Evolutionary conservation across 2,888 invertebrate genomes (phyloP).

Genomic region (Scaptomyza cyrtandrae): DNA sequence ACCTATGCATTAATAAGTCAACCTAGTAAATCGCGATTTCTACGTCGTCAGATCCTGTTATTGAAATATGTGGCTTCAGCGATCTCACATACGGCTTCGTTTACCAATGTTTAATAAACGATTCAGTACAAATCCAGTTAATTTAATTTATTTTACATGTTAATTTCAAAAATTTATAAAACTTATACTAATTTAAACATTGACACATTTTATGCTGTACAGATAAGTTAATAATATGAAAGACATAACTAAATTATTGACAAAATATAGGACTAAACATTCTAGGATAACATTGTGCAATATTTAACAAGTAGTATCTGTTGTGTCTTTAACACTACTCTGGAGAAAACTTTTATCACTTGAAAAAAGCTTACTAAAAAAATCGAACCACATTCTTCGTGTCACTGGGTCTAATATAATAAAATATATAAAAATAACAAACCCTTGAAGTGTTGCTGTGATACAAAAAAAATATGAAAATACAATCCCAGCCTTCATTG

Average conservation of each 20-base stretch:
- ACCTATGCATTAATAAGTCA: too few relatives aligned
- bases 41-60: too few relatives aligned
- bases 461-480: conserved; percentile 87
- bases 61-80: too few relatives aligned
- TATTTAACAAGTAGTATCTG: conserved; percentile 52
- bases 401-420: conserved; percentile 86
- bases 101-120: neutral
- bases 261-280: neutral
- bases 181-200: neutral
- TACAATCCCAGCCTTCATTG: conserved; percentile 85
- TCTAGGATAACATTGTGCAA: neutral
- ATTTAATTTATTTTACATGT: neutral
- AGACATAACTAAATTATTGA: neutral
- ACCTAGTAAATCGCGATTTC: too few relatives aligned
- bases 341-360: conserved; percentile 34
- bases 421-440: conserved; percentile 87
- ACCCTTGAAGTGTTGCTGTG: conserved; percentile 87
- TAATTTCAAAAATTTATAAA: neutral
- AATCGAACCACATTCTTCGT: conserved; percentile 85
- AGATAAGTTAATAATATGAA: neutral
- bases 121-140: neutral
- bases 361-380: conserved; percentile 46
- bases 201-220: neutral
- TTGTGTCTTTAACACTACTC: conserved; percentile 57
- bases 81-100: neutral